Evolutionary conservation across 2,797 vertebrate species (phyloP), one percentile per base, ranked within the genome.

Genomic region (Orientallactaga sibirica): DNA sequence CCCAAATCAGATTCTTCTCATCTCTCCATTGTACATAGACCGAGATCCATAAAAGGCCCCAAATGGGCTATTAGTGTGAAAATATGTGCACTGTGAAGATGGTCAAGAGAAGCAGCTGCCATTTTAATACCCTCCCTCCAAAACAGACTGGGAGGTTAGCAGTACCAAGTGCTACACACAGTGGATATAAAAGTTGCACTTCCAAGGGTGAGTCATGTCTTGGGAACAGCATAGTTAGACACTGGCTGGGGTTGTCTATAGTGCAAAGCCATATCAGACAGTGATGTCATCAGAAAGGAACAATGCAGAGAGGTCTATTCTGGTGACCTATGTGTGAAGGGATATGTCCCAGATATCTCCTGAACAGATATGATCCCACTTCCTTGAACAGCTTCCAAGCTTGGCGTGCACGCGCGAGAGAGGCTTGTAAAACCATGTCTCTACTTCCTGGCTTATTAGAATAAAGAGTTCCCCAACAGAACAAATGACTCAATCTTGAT

Each of bases 281-380:
- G 62, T 78, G 88, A 83, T 29, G 14, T 52, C 61, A 91, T 22
- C 11, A 52, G 71, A 33, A 77, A 92, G 76, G 33, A 43, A 66
- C 22, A 68, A 37, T 3, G 27, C 16, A 27, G 55, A 61, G 7
- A 70, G 14, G 55, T 22, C 62, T 27, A 27, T 19, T 79, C 18
- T 19, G 48, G 12, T 79, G 75, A 58, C 27, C 52, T 64, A 11
- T 41, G 25, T 77, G 18, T 25, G 12, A 18, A 22, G 64, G 33
- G 67, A 77, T 66, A 55, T 68, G 61, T 41, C 80, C 33, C 33
- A 86, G 86, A 67, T 41, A 41, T 48, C 22, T 70, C 37, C 33
- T n/a, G 24, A 67, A 70, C 29, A 89, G 89, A 92, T 77, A 86
- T n/a, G 55, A 41, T 86, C 62, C n/a, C 24, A 88, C 19, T 66